A percentile compares a stretch with the other conserved stretches of the same genome.
phyloP scores from a whole-genome alignment of 1,140 invertebrate genomes.

The Gryon sp. region DNA sequence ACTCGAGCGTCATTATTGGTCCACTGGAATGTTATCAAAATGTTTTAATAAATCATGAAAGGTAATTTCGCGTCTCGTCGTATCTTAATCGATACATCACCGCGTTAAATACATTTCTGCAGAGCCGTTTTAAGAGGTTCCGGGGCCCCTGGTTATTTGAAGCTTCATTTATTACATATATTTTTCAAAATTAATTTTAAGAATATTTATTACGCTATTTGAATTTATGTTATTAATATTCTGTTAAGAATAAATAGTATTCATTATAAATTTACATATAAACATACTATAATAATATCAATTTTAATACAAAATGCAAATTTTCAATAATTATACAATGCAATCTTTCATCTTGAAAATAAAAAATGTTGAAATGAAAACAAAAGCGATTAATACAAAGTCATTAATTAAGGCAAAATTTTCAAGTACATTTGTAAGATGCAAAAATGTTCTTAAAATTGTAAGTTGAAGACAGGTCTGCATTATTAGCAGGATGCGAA shows the following conservation, averaged over 20 bases:
- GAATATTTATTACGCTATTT: no score
- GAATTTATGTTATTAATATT: no score
- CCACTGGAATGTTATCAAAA: constrained; percentile 55
- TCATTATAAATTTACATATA: no score
- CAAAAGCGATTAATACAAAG: no score
- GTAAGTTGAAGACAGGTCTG: neutral
- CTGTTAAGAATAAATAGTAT: no score
- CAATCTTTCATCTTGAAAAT: neutral
- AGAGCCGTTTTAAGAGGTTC: constrained; percentile 5
- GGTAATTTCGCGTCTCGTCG: constrained; percentile 40
- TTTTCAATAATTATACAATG: neutral
- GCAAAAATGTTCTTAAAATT: constrained; percentile 17
- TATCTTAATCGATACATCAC: constrained; percentile 60
- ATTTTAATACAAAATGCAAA: neutral
- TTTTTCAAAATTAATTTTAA: neutral
- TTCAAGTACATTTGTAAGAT: no score
- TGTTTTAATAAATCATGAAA: constrained; percentile 62
- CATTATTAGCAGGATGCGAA: constrained; percentile 35
- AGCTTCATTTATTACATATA: neutral
- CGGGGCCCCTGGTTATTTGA: neutral
- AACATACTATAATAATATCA: neutral
- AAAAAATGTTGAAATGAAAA: neutral
- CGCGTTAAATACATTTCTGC: constrained; percentile 30
- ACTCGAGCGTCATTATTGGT: constrained; percentile 34
- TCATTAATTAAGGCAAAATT: no score